Evolutionary conservation across 1,140 invertebrate species (phyloP), one percentile per base, ranked within the genome.

Genomic region (Berghia stephanieae): DNA sequence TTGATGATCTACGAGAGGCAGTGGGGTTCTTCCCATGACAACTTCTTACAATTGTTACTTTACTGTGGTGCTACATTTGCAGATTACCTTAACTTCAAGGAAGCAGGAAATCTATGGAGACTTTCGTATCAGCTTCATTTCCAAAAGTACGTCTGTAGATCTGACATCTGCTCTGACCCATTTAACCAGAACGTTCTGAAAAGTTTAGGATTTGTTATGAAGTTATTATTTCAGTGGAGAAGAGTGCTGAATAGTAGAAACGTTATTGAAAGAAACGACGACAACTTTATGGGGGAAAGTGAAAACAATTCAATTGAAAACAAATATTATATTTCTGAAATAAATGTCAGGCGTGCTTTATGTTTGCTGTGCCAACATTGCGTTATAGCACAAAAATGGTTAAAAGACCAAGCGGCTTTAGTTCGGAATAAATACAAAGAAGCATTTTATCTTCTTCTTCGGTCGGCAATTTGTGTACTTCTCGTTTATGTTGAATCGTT

Each of bases 1-100:
- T 52, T 75, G 55, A 31, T 75, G 1, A 43, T 75, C 2, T 75
- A 63, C 36, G 72, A 75, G 55, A 60, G 72, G 63, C 24, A 24
- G 27, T 2, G 38, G 2, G 72, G 72, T 36, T 2, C 52, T 2
- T 18, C 3, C 5, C 24, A 75, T 38, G 38, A 75, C 2, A 75
- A 60, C 27, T 75, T 75, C 21, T 4, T 75, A 6, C 40, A 60
- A 21, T 27, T 75, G 36, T n/a, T 75, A 34, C 60, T 75, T 18
- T 75, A 75, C 55, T 40, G 55, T 27, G 72, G 72, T 13, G 55
- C 55, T 40, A 24, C 49, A 13, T 21, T n/a, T 44, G 72, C 72
- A 2, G 72, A 75, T 63, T 43, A 75, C 5, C 18, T 63, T 36
- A 60, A 75, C 24, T 63, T 75, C 16, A 40, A 10, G 31, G 36